Evolutionary conservation across 1,140 invertebrate genomes (phyloP).

Genomic region (Spodoptera frugiperda): DNA sequence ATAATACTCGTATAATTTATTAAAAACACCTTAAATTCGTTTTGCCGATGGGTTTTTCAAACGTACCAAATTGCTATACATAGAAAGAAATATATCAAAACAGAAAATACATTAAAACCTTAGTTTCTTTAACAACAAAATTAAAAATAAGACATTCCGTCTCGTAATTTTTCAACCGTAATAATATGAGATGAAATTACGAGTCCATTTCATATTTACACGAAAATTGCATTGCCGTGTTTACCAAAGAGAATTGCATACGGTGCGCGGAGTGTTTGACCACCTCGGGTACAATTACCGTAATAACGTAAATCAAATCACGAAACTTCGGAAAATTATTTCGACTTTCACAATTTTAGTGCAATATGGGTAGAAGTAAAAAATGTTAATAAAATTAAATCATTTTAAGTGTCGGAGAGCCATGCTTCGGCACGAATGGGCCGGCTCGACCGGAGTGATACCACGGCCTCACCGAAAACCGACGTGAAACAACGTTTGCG

Average conservation of each 20-base stretch:
- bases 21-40: no score
- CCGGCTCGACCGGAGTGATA: no score
- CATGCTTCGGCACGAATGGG: no score
- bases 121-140: background rate
- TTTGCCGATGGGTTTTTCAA: no score
- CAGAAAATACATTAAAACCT: no score
- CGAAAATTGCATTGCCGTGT: conserved; percentile 5
- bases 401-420: no score
- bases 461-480: no score
- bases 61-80: no score
- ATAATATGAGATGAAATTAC: conserved; percentile 12
- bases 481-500: no score
- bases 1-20: no score
- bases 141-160: background rate
- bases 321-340: background rate
- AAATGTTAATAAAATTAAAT: background rate
- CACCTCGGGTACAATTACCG: background rate
- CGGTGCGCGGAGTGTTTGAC: background rate
- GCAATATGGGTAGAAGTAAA: background rate
- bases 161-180: conserved; percentile 17
- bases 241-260: conserved; percentile 1
- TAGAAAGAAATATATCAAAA: no score
- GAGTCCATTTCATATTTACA: conserved; percentile 2
- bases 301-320: background rate
- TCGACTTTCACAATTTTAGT: background rate